A percentile compares a stretch with the other conserved stretches of the same genome.
These are phyloP conservation scores for Troides aeacus DNA, from an alignment of 2,888 invertebrate genomes.

Conservation along the genomic window DNA sequence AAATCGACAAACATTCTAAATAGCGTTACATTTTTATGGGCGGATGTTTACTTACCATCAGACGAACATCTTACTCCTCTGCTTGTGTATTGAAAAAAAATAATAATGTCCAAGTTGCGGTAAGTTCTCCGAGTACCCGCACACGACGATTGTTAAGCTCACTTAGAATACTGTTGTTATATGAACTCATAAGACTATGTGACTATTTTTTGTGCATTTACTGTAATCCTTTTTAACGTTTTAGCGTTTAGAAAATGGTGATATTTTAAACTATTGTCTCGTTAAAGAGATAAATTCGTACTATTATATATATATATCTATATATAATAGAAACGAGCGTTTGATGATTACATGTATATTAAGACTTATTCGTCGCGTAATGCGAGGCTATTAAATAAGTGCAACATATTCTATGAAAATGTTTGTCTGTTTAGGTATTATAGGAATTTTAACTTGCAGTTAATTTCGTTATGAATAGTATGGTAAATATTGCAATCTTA, in stretches of 20 bases:
- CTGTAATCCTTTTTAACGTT: conserved; percentile 76
- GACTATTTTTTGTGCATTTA: conserved; percentile 80
- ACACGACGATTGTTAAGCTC: conserved; percentile 59
- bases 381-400: not conserved
- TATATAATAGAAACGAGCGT: conserved; percentile 44
- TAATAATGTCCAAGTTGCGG: not conserved
- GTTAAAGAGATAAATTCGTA: conserved; percentile 41
- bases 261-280: conserved; percentile 70
- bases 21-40: no score
- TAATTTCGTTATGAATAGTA: conserved; percentile 32
- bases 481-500: conserved; percentile 31
- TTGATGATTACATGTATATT: conserved; percentile 51
- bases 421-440: conserved; percentile 35
- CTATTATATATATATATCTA: conserved; percentile 45
- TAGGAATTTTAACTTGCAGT: conserved; percentile 45
- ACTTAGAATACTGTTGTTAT: conserved; percentile 61
- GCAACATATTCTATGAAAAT: conserved; percentile 37
- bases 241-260: conserved; percentile 68
- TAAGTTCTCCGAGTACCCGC: conserved; percentile 43
- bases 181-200: conserved; percentile 66
- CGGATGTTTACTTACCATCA: no score
- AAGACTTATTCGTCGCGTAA: conserved; percentile 13
- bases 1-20: no score
- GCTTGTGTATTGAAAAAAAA: no score
- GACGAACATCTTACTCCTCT: no score